Evolutionary conservation across 1,140 invertebrate species (phyloP).

Genomic region (Campoletis sonorensis): DNA sequence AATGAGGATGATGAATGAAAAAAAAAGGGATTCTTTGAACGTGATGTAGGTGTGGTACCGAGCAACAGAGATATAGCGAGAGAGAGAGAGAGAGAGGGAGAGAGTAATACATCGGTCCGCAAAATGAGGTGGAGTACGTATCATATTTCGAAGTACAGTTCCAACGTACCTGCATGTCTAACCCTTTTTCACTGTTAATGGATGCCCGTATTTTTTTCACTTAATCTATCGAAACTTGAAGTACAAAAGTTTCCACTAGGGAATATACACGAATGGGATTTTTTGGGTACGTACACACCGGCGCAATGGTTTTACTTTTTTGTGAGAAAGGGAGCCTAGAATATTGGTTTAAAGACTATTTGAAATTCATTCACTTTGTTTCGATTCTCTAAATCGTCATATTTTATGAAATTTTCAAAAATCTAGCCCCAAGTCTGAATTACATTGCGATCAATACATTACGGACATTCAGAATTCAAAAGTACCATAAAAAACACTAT

Average conservation of each 20-base stretch:
- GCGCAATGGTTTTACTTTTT: not conserved
- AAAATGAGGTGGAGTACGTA: conserved; percentile 9
- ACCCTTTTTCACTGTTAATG: conserved; percentile 1
- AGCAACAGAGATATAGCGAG: not conserved
- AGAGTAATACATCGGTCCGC: not conserved
- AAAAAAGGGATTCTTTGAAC: conserved; percentile 36
- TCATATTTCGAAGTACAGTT: conserved; percentile 20
- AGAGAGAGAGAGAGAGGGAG: not conserved
- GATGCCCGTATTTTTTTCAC: conserved; percentile 26
- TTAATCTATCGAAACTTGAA: not conserved
- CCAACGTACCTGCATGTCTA: conserved; percentile 18
- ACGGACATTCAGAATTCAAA: too few relatives aligned
- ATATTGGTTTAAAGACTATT: too few relatives aligned
- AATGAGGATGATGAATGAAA: conserved; percentile 33
- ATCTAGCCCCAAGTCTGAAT: too few relatives aligned
- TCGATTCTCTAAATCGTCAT: too few relatives aligned
- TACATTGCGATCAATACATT: too few relatives aligned
- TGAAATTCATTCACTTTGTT: too few relatives aligned
- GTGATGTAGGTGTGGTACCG: conserved; percentile 36
- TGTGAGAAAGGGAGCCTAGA: too few relatives aligned
- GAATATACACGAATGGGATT: too few relatives aligned
- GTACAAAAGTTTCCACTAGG: not conserved
- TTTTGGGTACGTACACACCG: not conserved
- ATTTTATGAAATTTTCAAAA: too few relatives aligned
- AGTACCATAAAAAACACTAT: too few relatives aligned